Evolutionary conservation across 1,140 invertebrate genomes (phyloP).

Genomic region (Ceratosolen solmsi): DNA sequence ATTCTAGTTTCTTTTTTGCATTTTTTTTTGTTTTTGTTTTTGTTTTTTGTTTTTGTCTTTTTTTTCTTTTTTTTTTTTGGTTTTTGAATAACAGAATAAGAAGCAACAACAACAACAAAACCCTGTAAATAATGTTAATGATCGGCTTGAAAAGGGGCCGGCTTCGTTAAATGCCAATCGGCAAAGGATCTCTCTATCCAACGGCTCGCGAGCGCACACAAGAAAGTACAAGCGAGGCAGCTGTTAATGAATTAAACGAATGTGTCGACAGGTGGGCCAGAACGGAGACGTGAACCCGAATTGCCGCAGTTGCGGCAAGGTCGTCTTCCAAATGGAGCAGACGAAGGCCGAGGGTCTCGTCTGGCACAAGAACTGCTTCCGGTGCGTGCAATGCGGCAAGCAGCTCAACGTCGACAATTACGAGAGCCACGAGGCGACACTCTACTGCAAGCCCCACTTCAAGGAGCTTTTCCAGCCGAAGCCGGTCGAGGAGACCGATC

Average conservation of each 20-base stretch:
- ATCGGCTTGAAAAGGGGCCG: too few species aligned
- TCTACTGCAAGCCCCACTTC: constrained; percentile 96
- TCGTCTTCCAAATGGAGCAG: constrained; percentile 95
- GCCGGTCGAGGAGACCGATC: constrained; percentile 83
- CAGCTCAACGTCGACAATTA: constrained; percentile 92
- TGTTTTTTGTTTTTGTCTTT: too few species aligned
- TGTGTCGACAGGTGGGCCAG: constrained; percentile 65
- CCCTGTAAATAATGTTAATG: too few species aligned
- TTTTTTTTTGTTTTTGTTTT: too few species aligned
- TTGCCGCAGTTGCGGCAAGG: constrained; percentile 88
- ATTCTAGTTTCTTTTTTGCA: too few species aligned
- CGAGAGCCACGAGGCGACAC: constrained; percentile 87
- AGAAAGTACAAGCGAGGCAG: neutral
- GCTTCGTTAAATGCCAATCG: too few species aligned
- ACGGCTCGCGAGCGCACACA: too few species aligned
- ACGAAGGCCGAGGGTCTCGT: constrained; percentile 88
- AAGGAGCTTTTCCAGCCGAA: constrained; percentile 93
- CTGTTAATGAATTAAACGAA: neutral
- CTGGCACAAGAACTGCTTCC: constrained; percentile 95
- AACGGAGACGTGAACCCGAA: constrained; percentile 74
- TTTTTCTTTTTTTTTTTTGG: too few species aligned
- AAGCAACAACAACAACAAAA: too few species aligned
- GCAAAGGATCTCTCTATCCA: too few species aligned
- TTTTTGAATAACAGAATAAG: too few species aligned
- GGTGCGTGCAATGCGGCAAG: constrained; percentile 91